Base-by-base conservation (phyloP, 2,113 vertebrate species). In the Apaloderma vittatum region DNA sequence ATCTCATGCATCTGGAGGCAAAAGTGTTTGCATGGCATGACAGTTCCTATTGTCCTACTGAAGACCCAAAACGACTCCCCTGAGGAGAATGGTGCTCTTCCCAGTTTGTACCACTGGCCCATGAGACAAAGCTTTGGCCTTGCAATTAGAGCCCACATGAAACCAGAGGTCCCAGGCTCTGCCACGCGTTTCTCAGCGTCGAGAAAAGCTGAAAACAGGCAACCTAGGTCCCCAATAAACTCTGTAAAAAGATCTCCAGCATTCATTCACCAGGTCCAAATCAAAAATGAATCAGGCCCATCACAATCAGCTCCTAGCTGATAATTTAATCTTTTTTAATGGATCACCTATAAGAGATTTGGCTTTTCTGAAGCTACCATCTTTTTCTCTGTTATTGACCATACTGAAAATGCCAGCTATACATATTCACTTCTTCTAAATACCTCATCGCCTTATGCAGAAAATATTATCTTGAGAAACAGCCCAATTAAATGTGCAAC, bases 401-500 rank as follows among this genome's bases (percentile, higher is more conserved):
- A 63, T 37, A 90, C 2, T 21, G 87, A 86, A 90, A 94, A 96
- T 49, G n/a, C 83, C 92, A 85, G 37, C 26, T 11, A 5, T 48
- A 78, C 11, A 22, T 37, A 66, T 34, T 66, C 46, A 8, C 32
- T 73, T 80, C 86, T 65, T 37, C 84, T 29, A 72, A 95, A 92
- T 57, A 85, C 40, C 74, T 40, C 62, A 86, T 85, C 84, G 76
- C 74, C 80, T 89, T 63, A 15, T 30, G 67, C 4, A 24, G 86
- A 73, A 91, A 85, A 93, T 11, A 68, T 6, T 3, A 37, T 4
- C 29, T 27, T 5, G 48, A 86, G 88, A 63, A 91, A 46, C 21
- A 62, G 78, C 22, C 72, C 84, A 80, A 75, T 86, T 77, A 90
- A 82, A 86, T 3, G 29, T 23, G 51, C 94, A 89, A 79, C 61